Evolutionary conservation across 2,113 vertebrate species (phyloP), one percentile per base, ranked within the genome.

Genomic region (Cinclus mexicanus): DNA sequence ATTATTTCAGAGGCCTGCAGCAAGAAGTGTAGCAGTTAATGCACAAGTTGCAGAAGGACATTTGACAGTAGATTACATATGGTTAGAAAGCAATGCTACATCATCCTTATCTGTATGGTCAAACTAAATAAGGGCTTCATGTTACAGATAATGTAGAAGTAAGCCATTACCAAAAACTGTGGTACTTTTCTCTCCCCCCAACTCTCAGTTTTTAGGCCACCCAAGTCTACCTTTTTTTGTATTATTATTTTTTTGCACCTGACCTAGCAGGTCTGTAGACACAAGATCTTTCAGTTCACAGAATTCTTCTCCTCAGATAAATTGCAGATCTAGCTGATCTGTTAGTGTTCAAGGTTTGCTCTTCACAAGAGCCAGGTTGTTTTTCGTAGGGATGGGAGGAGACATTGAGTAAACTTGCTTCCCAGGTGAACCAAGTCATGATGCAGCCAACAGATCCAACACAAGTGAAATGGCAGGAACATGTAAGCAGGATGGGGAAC

Each of bases 141-240:
- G 4, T 18, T 68, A 63, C 11, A 77, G 37, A 29, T 65, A 16
- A 81, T 7, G 12, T n/a, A 57, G 26, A 74, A 91, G 19, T 18
- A 89, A 76, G 23, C 3, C 19, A 23, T 39, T 37, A 83, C 13
- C 39, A 71, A 85, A 78, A 79, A 7, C 16, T 5, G 2, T 2
- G 6, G 8, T 65, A 21, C 37, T 70, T 25, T 28, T 46, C n/a
- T 65, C 35, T 46, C 6, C 7, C 11, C 7, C 3, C 4, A 42
- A 4, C 23, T 76, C 77, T 10, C 14, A 50, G 1, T 25, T 83
- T 46, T 11, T 4, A 68, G 11, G 13, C 10, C 18, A 69, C 6
- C 2, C 0, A 0, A 49, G 19, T 57, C 41, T 10, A 42, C 17
- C 1, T 0, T 15, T 63, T 22, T 37, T 52, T 33, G 35, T 3